Percentiles rank a stretch among this genome's conserved stretches.
phyloP scores from a whole-genome alignment of 2,888 invertebrate genomes.

The Pharmacophagus antenor region DNA sequence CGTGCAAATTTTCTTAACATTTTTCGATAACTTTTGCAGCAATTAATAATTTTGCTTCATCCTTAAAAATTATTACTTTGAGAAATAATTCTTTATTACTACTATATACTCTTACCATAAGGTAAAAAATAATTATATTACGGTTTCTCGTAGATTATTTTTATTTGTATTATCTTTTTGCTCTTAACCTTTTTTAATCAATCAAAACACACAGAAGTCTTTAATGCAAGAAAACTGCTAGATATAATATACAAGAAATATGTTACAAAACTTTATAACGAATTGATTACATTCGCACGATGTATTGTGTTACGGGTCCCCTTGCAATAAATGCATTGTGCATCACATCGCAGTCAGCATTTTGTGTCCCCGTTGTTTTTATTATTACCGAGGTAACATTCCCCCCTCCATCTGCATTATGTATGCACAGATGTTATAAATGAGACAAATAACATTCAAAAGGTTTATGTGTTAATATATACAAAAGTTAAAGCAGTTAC shows the following conservation, averaged over 20 bases:
- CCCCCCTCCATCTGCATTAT: constrained; percentile 20
- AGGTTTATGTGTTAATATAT: constrained; percentile 45
- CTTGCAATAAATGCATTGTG: constrained; percentile 28
- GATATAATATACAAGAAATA: not conserved
- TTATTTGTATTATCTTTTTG: too few species aligned
- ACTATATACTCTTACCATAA: too few species aligned
- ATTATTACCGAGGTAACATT: constrained; percentile 48
- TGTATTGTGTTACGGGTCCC: constrained; percentile 26
- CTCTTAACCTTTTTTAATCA: too few species aligned
- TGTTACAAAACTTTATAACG: constrained; percentile 17
- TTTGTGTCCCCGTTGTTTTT: constrained; percentile 36
- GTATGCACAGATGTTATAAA: constrained; percentile 41
- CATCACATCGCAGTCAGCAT: constrained; percentile 27
- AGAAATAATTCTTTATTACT: too few species aligned
- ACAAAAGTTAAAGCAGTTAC: constrained; percentile 29
- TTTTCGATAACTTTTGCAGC: constrained; percentile 56
- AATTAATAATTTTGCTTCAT: constrained; percentile 69
- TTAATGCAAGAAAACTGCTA: constrained; percentile 11
- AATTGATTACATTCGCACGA: constrained; percentile 3
- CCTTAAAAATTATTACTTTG: too few species aligned
- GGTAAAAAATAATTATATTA: too few species aligned
- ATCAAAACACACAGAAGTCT: too few species aligned
- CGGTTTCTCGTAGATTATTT: too few species aligned
- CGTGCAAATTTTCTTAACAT: constrained; percentile 42
- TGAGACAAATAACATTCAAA: constrained; percentile 42